Conservation (phyloP, 1,140 invertebrate species). For the Eupeodes corollae region DNA sequence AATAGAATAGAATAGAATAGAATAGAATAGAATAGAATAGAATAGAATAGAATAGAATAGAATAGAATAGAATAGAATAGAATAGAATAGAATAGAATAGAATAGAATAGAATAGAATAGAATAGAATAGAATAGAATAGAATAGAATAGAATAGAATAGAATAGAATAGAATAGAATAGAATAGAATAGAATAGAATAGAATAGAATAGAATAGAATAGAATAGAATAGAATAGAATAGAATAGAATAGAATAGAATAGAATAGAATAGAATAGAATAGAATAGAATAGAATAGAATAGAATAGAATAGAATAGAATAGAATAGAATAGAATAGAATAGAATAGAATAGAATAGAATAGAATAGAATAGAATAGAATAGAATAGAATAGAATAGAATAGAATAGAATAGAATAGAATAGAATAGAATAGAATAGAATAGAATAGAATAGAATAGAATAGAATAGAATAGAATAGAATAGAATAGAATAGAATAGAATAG, state of each 20-base stretch:
- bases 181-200: constrained; percentile 1
- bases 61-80: not conserved
- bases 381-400: constrained; percentile 8
- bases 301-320: constrained; percentile 11
- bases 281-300: constrained; percentile 11
- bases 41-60: not conserved
- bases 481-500: constrained; percentile 8
- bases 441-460: constrained; percentile 12
- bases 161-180: constrained; percentile 1
- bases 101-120: not conserved
- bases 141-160: constrained; percentile 1
- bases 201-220: constrained; percentile 1
- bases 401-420: constrained; percentile 12
- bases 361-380: not conserved
- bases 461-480: constrained; percentile 13
- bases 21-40: not conserved
- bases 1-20: not conserved
- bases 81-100: not conserved
- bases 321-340: constrained; percentile 13
- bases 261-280: constrained; percentile 12
- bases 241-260: constrained; percentile 13
- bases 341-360: constrained; percentile 7
- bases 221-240: constrained; percentile 12
- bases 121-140: not conserved
- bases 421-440: constrained; percentile 12